Percentiles rank a stretch among this genome's conserved stretches.
Conservation (phyloP, 1,140 invertebrate genomes). For the Drosophila teissieri region DNA sequence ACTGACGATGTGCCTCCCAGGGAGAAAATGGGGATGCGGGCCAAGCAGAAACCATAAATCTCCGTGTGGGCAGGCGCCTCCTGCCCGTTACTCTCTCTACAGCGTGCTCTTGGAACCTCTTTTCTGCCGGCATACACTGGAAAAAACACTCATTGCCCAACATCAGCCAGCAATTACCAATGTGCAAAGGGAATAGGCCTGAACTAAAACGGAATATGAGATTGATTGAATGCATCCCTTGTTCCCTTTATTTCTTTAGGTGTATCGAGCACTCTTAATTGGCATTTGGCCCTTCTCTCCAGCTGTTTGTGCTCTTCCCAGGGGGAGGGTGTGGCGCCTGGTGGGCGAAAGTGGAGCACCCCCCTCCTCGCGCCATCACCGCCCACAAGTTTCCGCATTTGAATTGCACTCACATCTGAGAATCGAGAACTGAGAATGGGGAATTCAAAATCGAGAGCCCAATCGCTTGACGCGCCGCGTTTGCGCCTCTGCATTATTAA, state of each 20-base stretch:
- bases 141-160: not conserved
- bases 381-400: slow-evolving; percentile 47
- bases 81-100: not conserved
- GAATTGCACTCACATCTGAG: slow-evolving; percentile 48
- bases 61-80: slow-evolving; percentile 46
- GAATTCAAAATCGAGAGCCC: slow-evolving; percentile 31
- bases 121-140: not conserved
- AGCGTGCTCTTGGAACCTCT: not conserved
- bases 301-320: slow-evolving; percentile 13
- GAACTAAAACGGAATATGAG: too few species aligned
- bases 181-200: too few species aligned
- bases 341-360: slow-evolving; percentile 36
- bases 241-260: not conserved
- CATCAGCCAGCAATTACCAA: too few species aligned
- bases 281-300: slow-evolving; percentile 28
- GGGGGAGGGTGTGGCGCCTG: slow-evolving; percentile 24
- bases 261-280: slow-evolving; percentile 30
- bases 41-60: slow-evolving; percentile 44
- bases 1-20: slow-evolving; percentile 13
- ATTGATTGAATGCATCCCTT: not conserved
- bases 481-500: slow-evolving; percentile 71
- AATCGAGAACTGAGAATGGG: slow-evolving; percentile 19
- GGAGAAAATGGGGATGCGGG: slow-evolving; percentile 24
- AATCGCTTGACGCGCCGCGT: slow-evolving; percentile 42
- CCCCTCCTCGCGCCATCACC: not conserved